Evolutionary conservation across 2,888 invertebrate genomes (phyloP).

Genomic region (Synergus gifuensis): DNA sequence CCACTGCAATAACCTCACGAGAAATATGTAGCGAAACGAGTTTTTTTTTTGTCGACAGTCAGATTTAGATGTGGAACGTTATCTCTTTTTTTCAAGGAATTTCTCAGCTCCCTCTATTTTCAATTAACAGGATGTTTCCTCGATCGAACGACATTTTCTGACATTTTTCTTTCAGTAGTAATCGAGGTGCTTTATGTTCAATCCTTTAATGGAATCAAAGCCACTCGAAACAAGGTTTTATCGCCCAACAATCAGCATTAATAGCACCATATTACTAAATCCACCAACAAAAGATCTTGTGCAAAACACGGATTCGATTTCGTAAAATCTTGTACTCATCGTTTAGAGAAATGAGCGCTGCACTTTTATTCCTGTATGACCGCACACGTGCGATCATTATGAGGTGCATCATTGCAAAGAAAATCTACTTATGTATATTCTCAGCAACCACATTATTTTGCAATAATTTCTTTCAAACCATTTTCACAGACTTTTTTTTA

Average conservation of each 20-base stretch:
- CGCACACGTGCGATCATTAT: constrained; percentile 36
- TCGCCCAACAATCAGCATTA: constrained; percentile 13
- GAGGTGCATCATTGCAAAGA: constrained; percentile 32
- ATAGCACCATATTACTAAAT: constrained; percentile 29
- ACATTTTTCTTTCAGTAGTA: constrained; percentile 12
- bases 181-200: constrained; percentile 21
- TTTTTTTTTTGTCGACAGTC: constrained; percentile 27
- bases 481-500: constrained; percentile 30
- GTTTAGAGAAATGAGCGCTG: constrained; percentile 32
- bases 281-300: constrained; percentile 35
- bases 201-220: constrained; percentile 29
- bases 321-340: constrained; percentile 32
- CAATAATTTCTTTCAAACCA: constrained; percentile 32
- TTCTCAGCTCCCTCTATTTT: constrained; percentile 33
- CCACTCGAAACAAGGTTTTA: constrained; percentile 10
- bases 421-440: constrained; percentile 4
- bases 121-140: constrained; percentile 32
- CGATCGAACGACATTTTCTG: constrained; percentile 40
- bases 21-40: constrained; percentile 36
- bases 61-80: constrained; percentile 30
- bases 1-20: constrained; percentile 14
- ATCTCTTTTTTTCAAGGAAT: constrained; percentile 16
- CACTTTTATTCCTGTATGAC: constrained; percentile 21
- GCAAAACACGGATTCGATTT: constrained; percentile 22
- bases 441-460: constrained; percentile 27